These are phyloP conservation scores for Rotaria macrura DNA, from an alignment of 2,888 invertebrate species.

Conservation along the genomic window DNA sequence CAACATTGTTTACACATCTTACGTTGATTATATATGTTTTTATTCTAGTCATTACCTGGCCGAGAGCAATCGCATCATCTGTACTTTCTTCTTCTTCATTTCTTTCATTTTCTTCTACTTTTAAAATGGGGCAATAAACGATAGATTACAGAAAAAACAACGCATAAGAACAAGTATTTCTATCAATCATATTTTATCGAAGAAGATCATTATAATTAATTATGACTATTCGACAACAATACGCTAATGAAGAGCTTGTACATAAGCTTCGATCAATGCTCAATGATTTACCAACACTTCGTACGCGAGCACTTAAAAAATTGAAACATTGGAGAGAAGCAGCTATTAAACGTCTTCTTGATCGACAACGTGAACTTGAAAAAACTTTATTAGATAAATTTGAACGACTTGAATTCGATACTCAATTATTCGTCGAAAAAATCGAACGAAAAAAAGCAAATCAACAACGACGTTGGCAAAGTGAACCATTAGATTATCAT, in stretches of 20 bases:
- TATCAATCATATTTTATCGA: not conserved
- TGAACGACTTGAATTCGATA: slow-evolving; percentile 14
- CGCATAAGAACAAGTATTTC: not conserved
- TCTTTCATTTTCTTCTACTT: not conserved
- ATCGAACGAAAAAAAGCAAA: slow-evolving; percentile 1
- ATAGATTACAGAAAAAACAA: not conserved
- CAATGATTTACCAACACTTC: slow-evolving; percentile 9
- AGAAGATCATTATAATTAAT: not conserved
- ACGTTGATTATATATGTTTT: not conserved
- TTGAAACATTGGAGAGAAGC: slow-evolving; percentile 22
- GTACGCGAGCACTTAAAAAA: not conserved
- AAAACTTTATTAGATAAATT: slow-evolving; percentile 13
- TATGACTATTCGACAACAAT: slow-evolving; percentile 16
- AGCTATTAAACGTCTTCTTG: not conserved
- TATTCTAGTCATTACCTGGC: not conserved
- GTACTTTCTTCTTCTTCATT: not conserved
- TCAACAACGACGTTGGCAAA: not conserved
- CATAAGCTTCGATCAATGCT: slow-evolving; percentile 8
- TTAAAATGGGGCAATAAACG: not conserved
- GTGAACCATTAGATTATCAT: slow-evolving; percentile 17
- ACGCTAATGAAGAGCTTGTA: slow-evolving; percentile 10
- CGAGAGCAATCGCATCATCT: not conserved
- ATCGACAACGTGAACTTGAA: not conserved
- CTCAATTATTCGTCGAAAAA: slow-evolving; percentile 19
- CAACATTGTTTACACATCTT: not conserved